phyloP scores from a whole-genome alignment of 2,797 vertebrate species.

The Carcharodon carcharias region DNA sequence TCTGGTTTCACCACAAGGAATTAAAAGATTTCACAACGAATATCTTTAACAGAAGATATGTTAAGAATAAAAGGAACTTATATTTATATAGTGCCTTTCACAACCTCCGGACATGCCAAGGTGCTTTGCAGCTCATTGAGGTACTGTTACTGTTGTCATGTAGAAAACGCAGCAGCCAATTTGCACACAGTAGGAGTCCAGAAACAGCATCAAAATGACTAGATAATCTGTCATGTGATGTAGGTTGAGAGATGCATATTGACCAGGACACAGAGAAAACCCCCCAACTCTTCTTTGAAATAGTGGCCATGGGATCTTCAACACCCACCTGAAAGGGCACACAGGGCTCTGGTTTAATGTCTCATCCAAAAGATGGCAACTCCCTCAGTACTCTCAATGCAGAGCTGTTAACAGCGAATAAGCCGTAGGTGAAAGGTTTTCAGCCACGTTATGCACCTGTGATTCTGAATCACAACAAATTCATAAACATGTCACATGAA shows the following conservation, averaged over 20 bases:
- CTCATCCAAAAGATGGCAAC: background rate
- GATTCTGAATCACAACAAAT: no score
- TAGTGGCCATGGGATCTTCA: no score
- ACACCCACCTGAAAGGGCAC: background rate
- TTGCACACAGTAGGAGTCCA: background rate
- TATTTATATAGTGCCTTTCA: background rate
- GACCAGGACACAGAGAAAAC: background rate
- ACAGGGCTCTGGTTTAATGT: background rate
- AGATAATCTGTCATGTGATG: background rate
- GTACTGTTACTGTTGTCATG: background rate
- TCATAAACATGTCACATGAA: no score
- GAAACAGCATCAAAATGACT: background rate
- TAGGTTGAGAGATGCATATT: no score
- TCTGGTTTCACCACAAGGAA: background rate
- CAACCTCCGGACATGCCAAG: background rate
- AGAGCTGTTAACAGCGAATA: background rate
- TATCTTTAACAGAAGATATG: background rate
- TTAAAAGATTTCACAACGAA: background rate
- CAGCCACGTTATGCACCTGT: no score
- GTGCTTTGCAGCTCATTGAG: background rate
- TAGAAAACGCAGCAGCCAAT: background rate
- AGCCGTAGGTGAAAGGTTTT: background rate
- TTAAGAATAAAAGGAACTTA: background rate
- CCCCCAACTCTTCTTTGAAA: background rate
- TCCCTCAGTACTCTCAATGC: background rate